These are phyloP conservation scores for Orycteropus afer DNA, from an alignment of 2,113 vertebrate genomes.

Conservation along the genomic window DNA sequence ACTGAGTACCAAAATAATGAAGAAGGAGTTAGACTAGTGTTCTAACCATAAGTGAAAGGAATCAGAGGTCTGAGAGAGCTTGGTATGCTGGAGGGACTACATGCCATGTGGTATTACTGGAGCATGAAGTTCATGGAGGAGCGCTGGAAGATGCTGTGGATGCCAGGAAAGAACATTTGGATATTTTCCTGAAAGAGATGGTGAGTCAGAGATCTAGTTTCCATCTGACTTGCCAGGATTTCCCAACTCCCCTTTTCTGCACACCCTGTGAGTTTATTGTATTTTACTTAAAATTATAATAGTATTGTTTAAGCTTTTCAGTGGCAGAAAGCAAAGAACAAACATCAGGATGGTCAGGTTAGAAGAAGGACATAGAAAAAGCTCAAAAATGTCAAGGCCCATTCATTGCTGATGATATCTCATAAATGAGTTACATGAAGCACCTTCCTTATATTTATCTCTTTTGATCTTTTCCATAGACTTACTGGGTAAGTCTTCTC, in stretches of 20 bases:
- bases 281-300: constrained; percentile 31
- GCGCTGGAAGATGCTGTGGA: background rate
- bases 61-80: background rate
- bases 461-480: background rate
- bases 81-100: background rate
- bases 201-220: constrained; percentile 66
- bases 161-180: background rate
- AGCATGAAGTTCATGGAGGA: background rate
- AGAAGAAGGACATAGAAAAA: background rate
- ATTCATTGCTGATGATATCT: background rate
- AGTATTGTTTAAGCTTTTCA: background rate
- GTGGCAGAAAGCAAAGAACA: background rate
- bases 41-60: background rate
- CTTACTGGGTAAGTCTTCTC: background rate
- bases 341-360: background rate
- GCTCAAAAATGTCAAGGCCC: background rate
- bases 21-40: no score
- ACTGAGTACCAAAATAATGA: background rate
- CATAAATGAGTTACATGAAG: background rate
- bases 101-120: background rate
- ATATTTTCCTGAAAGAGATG: background rate
- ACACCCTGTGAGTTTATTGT: background rate
- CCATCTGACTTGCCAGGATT: constrained; percentile 38
- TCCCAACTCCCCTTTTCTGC: background rate
- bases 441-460: background rate